These are phyloP conservation scores for Asbolus verrucosus DNA, from an alignment of 1,140 invertebrate species.

Conservation along the genomic window DNA sequence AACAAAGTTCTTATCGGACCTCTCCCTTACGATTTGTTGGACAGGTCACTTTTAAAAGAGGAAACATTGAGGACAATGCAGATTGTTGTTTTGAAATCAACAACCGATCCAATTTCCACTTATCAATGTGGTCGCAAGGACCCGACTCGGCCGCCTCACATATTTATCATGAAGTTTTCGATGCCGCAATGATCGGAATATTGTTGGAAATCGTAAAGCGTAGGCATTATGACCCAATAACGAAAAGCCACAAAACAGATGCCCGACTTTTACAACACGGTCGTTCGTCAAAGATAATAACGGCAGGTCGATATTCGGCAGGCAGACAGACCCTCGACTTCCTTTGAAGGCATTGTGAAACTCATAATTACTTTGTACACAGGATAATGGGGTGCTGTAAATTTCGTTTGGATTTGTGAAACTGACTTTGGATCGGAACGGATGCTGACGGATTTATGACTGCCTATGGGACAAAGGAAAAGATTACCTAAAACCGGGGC, in stretches of 20 bases:
- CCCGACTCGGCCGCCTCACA: too few relatives aligned
- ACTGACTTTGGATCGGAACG: conserved; percentile 44
- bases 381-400: conserved; percentile 40
- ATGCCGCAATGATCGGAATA: too few relatives aligned
- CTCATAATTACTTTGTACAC: conserved; percentile 45
- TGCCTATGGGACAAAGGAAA: conserved; percentile 33
- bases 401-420: conserved; percentile 42
- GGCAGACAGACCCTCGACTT: conserved; percentile 32
- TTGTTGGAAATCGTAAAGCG: not conserved
- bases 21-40: too few relatives aligned
- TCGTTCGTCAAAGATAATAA: conserved; percentile 34
- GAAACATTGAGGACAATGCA: too few relatives aligned
- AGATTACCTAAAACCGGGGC: conserved; percentile 23
- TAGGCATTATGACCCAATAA: conserved; percentile 15
- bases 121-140: too few relatives aligned
- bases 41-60: too few relatives aligned
- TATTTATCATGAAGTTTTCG: too few relatives aligned
- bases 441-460: conserved; percentile 41
- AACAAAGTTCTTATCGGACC: too few relatives aligned
- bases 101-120: too few relatives aligned
- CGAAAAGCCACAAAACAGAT: conserved; percentile 26
- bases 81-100: too few relatives aligned
- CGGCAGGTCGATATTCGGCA: conserved; percentile 29
- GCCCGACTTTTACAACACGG: conserved; percentile 22
- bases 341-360: conserved; percentile 41